These are phyloP conservation scores for Diadegma fenestrale DNA, from an alignment of 2,888 invertebrate species.

Conservation along the genomic window DNA sequence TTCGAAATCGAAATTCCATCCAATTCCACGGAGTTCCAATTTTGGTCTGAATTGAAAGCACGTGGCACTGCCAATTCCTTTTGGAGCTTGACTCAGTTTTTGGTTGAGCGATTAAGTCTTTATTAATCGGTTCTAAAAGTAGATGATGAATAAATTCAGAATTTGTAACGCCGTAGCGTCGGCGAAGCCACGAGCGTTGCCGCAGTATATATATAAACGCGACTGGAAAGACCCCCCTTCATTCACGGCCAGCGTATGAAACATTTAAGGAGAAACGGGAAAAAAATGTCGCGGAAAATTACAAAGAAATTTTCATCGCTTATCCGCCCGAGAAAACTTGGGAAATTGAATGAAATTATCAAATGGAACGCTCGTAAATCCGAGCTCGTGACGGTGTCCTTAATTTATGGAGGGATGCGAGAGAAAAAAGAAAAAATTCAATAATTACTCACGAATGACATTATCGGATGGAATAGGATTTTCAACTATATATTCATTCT, in stretches of 20 bases:
- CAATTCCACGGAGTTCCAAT: no score
- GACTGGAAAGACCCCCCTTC: constrained; percentile 9
- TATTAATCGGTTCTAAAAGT: background rate
- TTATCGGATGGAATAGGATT: background rate
- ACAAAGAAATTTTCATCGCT: constrained; percentile 16
- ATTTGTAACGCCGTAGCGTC: background rate
- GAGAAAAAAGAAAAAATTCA: background rate
- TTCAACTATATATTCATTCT: background rate
- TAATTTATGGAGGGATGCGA: background rate
- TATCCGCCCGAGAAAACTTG: background rate
- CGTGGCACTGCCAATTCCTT: background rate
- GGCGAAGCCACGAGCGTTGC: background rate
- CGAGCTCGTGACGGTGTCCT: background rate
- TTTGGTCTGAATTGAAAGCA: no score
- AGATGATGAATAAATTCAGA: background rate
- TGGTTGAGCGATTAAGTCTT: background rate
- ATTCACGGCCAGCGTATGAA: constrained; percentile 3
- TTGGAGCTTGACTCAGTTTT: background rate
- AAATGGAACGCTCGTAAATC: background rate
- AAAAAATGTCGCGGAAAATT: constrained; percentile 11
- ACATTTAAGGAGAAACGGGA: constrained; percentile 31
- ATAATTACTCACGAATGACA: constrained; percentile 3
- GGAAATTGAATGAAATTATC: background rate
- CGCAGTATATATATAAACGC: background rate
- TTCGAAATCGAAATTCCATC: no score